phyloP scores from a whole-genome alignment of 2,113 vertebrate species.

The Stegostoma tigrinum region DNA sequence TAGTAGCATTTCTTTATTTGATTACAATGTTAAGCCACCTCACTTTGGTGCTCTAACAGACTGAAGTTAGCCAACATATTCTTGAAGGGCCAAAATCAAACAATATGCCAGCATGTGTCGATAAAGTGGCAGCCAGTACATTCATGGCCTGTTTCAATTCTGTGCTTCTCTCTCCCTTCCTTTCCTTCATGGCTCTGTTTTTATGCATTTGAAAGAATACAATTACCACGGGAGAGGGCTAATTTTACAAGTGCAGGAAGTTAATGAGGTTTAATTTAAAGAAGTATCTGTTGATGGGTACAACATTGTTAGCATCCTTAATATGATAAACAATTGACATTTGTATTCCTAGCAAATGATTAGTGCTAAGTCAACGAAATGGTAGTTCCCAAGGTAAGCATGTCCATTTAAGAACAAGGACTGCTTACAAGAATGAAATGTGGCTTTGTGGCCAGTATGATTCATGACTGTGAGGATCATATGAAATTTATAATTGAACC shows the following conservation, averaged over 20 bases:
- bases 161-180: not conserved
- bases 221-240: not conserved
- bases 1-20: not conserved
- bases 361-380: not conserved
- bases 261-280: not conserved
- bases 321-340: not conserved
- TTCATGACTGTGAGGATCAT: not conserved
- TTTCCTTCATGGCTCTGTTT: not conserved
- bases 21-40: not conserved
- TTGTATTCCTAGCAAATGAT: not conserved
- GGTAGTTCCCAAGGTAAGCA: not conserved
- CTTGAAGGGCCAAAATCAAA: not conserved
- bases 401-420: not conserved
- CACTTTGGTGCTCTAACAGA: not conserved
- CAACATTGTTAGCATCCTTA: not conserved
- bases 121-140: not conserved
- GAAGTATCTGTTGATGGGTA: not conserved
- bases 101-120: not conserved
- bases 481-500: not conserved
- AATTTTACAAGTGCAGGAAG: not conserved
- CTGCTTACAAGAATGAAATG: not conserved
- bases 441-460: not conserved
- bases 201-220: not conserved
- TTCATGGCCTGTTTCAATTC: not conserved
- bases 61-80: not conserved